A percentile compares a stretch with the other conserved stretches of the same genome.
Conservation (phyloP, 2,797 vertebrate species). For the Momotus momota region DNA sequence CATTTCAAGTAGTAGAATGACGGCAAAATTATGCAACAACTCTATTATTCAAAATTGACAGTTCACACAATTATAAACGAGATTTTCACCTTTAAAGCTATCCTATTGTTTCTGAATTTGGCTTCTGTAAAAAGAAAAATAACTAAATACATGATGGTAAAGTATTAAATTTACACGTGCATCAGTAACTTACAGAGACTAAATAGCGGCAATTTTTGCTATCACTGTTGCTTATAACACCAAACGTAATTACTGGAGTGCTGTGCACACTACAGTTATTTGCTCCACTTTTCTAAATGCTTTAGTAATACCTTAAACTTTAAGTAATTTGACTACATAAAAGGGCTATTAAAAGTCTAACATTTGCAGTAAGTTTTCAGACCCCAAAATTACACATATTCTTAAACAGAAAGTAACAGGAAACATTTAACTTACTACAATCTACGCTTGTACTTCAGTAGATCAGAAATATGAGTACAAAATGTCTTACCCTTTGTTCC, state of each 20-base stretch:
- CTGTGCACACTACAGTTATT: background rate
- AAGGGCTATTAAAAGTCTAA: background rate
- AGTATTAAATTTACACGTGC: background rate
- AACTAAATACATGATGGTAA: background rate
- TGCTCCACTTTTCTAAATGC: background rate
- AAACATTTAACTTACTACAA: background rate
- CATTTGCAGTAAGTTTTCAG: background rate
- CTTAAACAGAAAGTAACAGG: background rate
- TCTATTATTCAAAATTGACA: background rate
- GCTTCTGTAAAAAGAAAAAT: background rate
- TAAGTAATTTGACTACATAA: background rate
- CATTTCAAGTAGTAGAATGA: background rate
- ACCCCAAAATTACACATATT: background rate
- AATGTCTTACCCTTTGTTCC: slow-evolving; percentile 92
- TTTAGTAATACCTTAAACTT: background rate
- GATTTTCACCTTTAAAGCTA: background rate
- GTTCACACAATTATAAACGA: background rate
- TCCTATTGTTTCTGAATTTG: background rate
- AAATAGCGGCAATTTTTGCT: background rate
- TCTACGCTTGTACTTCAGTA: background rate
- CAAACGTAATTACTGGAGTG: background rate
- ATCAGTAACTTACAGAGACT: background rate
- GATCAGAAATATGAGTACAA: background rate
- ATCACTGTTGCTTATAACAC: background rate
- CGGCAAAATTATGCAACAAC: background rate